phyloP scores from a whole-genome alignment of 2,113 vertebrate species.

The Cariama cristata region DNA sequence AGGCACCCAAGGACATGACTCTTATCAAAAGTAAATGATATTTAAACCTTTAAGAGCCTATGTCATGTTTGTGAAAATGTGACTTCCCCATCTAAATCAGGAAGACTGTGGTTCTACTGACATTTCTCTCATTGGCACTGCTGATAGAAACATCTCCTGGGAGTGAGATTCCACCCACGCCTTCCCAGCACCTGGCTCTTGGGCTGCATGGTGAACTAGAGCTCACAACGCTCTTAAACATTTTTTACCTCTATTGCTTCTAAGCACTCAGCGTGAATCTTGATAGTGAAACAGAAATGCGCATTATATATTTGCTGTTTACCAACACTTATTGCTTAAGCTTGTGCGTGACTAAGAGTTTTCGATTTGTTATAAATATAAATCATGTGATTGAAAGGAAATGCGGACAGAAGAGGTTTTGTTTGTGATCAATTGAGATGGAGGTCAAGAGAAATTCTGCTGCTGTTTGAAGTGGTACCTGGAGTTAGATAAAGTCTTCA shows the following conservation, averaged over 20 bases:
- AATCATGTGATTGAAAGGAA: not conserved
- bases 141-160: not conserved
- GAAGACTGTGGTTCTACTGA: not conserved
- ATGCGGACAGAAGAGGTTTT: not conserved
- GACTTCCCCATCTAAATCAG: not conserved
- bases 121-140: not conserved
- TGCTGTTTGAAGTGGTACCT: not conserved
- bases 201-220: not conserved
- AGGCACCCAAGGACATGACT: not conserved
- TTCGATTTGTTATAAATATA: not conserved
- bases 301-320: not conserved
- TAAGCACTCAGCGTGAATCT: not conserved
- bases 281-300: not conserved
- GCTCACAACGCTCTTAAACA: not conserved
- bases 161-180: not conserved
- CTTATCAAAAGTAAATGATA: not conserved
- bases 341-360: not conserved
- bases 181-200: not conserved
- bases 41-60: not conserved
- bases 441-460: not conserved
- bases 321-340: not conserved
- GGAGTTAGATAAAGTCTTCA: not conserved
- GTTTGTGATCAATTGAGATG: not conserved
- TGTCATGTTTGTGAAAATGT: not conserved
- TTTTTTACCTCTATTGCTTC: not conserved